phyloP scores from a whole-genome alignment of 2,888 invertebrate genomes.

The Sesia bembeciformis region DNA sequence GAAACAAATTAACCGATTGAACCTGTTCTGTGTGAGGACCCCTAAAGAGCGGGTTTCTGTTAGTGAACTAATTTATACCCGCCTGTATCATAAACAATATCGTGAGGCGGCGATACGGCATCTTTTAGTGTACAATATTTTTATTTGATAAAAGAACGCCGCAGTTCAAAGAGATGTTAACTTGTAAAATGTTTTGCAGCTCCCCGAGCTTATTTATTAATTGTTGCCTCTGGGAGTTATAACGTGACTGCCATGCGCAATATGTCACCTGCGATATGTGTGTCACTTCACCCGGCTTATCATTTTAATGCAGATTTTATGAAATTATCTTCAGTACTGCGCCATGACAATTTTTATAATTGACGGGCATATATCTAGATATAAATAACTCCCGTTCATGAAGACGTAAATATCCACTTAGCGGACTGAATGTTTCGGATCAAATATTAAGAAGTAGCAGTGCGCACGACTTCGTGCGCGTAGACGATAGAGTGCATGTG shows the following conservation, averaged over 20 bases:
- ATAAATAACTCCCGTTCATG: too few species aligned
- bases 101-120: constrained; percentile 35
- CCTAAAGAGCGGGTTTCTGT: constrained; percentile 64
- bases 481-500: too few species aligned
- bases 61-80: constrained; percentile 69
- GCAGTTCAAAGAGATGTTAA: constrained; percentile 32
- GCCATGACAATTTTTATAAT: background rate
- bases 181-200: constrained; percentile 2
- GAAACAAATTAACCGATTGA: constrained; percentile 66
- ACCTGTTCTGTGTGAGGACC: constrained; percentile 59
- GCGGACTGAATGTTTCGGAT: too few species aligned
- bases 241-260: background rate
- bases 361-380: too few species aligned
- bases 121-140: constrained; percentile 39
- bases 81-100: constrained; percentile 64
- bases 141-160: constrained; percentile 22
- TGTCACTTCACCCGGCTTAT: background rate
- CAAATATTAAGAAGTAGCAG: too few species aligned
- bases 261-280: background rate
- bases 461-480: too few species aligned
- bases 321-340: background rate
- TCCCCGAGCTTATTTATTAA: constrained; percentile 26
- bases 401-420: too few species aligned
- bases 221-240: constrained; percentile 26
- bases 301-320: background rate